These are phyloP conservation scores for Drosophila ananassae DNA, from an alignment of 1,140 invertebrate species.

Conservation along the genomic window DNA sequence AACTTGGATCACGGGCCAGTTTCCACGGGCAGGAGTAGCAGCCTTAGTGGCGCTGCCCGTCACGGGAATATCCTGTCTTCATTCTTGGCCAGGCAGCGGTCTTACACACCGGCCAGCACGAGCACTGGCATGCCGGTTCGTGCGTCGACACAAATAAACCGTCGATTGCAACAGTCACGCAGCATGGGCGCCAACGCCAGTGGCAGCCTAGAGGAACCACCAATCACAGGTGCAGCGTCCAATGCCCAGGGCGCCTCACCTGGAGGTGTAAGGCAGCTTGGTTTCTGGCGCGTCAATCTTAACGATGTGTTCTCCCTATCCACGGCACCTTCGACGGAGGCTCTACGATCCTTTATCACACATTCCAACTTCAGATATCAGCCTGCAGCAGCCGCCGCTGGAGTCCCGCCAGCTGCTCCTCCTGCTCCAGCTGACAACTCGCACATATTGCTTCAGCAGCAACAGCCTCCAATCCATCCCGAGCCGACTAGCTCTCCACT, in stretches of 20 bases:
- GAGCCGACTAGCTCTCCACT: conserved; percentile 13
- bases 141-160: conserved; percentile 47
- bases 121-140: conserved; percentile 44
- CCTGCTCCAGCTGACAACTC: conserved; percentile 42
- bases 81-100: conserved; percentile 59
- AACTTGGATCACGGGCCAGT: conserved; percentile 41
- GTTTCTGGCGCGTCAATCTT: conserved; percentile 66
- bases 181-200: conserved; percentile 48
- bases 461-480: conserved; percentile 2
- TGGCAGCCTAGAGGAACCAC: conserved; percentile 46
- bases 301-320: conserved; percentile 69
- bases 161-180: conserved; percentile 64
- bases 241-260: conserved; percentile 15
- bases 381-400: conserved; percentile 14
- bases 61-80: conserved; percentile 49
- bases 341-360: conserved; percentile 62
- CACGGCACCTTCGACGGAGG: conserved; percentile 65
- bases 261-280: conserved; percentile 50
- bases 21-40: conserved; percentile 44
- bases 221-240: conserved; percentile 6
- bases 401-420: conserved; percentile 1
- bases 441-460: conserved; percentile 49
- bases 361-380: conserved; percentile 74
- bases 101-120: conserved; percentile 49
- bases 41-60: conserved; percentile 23